A percentile compares a stretch with the other conserved stretches of the same genome.
Conservation (phyloP, 2,113 vertebrate species). For the Plotosus lineatus region DNA sequence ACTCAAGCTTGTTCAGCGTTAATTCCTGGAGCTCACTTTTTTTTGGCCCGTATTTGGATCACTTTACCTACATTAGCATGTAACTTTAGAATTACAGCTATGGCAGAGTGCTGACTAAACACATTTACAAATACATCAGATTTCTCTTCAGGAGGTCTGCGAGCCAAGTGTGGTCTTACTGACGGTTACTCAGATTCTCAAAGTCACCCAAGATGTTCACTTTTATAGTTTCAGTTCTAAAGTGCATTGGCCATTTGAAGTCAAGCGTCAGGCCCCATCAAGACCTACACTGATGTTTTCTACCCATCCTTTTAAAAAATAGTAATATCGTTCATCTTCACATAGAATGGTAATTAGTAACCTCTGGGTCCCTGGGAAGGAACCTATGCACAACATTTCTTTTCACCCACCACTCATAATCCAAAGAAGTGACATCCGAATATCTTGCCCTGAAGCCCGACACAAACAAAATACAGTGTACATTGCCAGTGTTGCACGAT, state of each 20-base stretch:
- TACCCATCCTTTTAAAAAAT: not conserved
- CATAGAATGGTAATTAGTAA: not conserved
- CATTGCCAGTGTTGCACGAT: not conserved
- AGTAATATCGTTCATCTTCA: not conserved
- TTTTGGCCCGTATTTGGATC: slow-evolving; percentile 40
- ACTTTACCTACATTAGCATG: slow-evolving; percentile 24
- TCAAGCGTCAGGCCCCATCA: not conserved
- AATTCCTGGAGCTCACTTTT: slow-evolving; percentile 18
- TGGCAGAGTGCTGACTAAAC: slow-evolving; percentile 20
- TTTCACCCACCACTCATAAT: not conserved
- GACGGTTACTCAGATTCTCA: not conserved
- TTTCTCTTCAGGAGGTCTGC: not conserved
- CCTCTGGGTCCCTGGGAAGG: not conserved
- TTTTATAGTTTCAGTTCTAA: not conserved
- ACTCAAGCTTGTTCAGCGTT: slow-evolving; percentile 6
- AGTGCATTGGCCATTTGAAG: slow-evolving; percentile 13
- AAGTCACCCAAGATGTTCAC: not conserved
- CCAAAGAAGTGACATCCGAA: not conserved
- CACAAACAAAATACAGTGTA: not conserved
- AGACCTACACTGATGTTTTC: not conserved
- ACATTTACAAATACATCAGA: not conserved
- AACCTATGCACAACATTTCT: not conserved
- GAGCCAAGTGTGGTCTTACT: not conserved
- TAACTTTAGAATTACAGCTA: not conserved
- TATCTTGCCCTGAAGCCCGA: not conserved